Conservation (phyloP, 2,888 invertebrate genomes). For the Tipula unca region DNA sequence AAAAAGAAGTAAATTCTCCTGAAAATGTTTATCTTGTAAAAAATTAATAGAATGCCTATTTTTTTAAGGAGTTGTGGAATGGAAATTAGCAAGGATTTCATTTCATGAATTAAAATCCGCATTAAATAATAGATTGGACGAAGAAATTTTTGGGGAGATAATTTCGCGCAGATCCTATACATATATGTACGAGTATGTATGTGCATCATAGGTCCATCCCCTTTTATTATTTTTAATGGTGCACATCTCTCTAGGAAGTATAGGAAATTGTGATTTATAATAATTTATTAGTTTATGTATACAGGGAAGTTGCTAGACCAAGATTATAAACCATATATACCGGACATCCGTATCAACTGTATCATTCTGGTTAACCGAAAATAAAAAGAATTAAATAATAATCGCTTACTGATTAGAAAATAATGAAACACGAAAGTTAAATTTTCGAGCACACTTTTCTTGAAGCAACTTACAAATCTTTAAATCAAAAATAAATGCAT, state of each 20-base stretch:
- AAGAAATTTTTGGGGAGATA: not conserved
- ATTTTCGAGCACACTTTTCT: too few relatives aligned
- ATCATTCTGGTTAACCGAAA: not conserved
- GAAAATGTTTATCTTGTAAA: not conserved
- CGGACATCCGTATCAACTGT: not conserved
- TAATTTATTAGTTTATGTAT: not conserved
- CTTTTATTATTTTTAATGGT: not conserved
- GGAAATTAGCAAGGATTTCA: not conserved
- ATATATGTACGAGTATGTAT: too few relatives aligned
- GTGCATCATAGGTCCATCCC: not conserved
- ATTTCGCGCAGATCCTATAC: too few relatives aligned
- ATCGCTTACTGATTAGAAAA: too few relatives aligned
- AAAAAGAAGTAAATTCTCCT: not conserved
- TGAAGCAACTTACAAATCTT: too few relatives aligned
- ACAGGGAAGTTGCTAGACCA: not conserved
- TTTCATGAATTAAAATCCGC: not conserved
- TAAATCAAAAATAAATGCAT: too few relatives aligned
- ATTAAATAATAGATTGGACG: not conserved
- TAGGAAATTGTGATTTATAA: not conserved
- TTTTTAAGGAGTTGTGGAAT: not conserved
- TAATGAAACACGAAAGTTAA: too few relatives aligned
- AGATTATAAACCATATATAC: not conserved
- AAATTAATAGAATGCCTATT: not conserved
- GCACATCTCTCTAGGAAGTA: not conserved
- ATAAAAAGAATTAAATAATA: not conserved